Evolutionary conservation across 2,888 invertebrate genomes (phyloP).

Genomic region (Cristatella mucedo): DNA sequence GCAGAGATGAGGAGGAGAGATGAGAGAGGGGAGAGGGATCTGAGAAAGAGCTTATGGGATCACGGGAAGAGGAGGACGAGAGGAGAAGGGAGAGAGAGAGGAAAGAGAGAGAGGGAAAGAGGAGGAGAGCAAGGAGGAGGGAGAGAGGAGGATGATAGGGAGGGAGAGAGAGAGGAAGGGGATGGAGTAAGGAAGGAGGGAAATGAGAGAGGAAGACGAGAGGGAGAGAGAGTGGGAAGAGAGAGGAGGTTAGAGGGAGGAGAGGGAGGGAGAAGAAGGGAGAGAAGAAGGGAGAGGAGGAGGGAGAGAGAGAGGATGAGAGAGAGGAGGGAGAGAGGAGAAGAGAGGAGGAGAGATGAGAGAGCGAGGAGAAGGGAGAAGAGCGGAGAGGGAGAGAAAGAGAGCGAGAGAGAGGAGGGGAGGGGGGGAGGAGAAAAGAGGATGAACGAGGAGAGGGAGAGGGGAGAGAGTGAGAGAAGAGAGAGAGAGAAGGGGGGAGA

Average conservation of each 20-base stretch:
- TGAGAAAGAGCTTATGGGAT: neutral
- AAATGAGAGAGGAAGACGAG: neutral
- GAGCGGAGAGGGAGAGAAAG: no score
- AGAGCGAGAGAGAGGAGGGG: no score
- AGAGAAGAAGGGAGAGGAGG: constrained; percentile 2
- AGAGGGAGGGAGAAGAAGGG: neutral
- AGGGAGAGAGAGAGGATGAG: neutral
- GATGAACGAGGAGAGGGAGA: no score
- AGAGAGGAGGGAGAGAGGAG: no score
- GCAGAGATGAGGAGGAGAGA: neutral
- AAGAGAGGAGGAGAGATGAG: no score
- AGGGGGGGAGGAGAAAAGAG: no score
- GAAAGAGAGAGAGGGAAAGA: neutral
- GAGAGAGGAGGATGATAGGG: neutral
- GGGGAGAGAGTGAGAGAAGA: no score
- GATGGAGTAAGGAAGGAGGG: neutral
- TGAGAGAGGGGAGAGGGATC: neutral
- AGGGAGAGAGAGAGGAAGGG: neutral
- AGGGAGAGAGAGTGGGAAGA: neutral
- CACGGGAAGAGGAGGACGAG: neutral
- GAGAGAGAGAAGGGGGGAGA: no score
- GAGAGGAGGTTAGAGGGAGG: neutral
- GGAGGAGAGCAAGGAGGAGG: neutral
- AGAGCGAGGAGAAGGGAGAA: no score
- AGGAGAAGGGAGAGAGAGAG: neutral